These are phyloP conservation scores for Desmophyllum pertusum DNA, from an alignment of 92 coral and sea anemone species.

Conservation along the genomic window DNA sequence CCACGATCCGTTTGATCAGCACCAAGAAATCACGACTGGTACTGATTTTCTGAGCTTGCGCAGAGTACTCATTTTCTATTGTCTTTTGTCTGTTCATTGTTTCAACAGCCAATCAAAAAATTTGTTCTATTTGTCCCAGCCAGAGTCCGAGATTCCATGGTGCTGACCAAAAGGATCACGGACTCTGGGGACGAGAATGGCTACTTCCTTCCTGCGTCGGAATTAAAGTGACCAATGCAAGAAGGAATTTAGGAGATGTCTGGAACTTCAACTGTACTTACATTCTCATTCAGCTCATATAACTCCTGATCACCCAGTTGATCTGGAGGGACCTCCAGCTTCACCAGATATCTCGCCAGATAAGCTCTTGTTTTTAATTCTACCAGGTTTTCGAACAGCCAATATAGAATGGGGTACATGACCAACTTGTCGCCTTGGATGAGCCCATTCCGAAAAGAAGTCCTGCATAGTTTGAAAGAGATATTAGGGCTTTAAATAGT, in stretches of 20 bases:
- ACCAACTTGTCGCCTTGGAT: constrained; percentile 96
- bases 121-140: too few relatives aligned
- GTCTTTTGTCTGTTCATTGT: too few relatives aligned
- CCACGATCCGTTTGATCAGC: too few relatives aligned
- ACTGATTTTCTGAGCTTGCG: too few relatives aligned
- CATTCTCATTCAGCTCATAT: constrained; percentile 80
- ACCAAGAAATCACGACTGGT: too few relatives aligned
- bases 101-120: too few relatives aligned
- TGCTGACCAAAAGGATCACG: too few relatives aligned
- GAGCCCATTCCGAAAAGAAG: constrained; percentile 93
- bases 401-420: constrained; percentile 91
- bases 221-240: too few relatives aligned
- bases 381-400: constrained; percentile 89
- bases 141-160: too few relatives aligned
- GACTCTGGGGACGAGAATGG: too few relatives aligned
- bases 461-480: constrained; percentile 44
- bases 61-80: too few relatives aligned
- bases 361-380: constrained; percentile 94
- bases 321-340: constrained; percentile 90
- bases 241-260: not conserved
- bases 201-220: too few relatives aligned
- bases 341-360: constrained; percentile 90
- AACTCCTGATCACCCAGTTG: constrained; percentile 91
- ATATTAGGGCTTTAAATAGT: not conserved
- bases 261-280: constrained; percentile 26